Evolutionary conservation across 2,888 invertebrate species (phyloP), one percentile per base, ranked within the genome.

Genomic region (Mechanitis messenoides): DNA sequence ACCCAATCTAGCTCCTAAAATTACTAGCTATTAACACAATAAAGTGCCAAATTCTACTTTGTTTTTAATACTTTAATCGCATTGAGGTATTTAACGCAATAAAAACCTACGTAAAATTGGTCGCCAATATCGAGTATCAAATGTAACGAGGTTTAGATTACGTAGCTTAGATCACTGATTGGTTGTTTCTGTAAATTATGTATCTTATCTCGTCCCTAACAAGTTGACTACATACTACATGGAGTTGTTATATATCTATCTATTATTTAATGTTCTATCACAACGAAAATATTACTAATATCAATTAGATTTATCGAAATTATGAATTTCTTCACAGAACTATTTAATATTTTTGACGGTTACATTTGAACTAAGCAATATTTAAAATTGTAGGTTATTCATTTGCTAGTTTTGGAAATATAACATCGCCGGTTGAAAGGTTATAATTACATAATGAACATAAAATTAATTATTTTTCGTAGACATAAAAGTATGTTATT

Each of bases 321-420:
- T 45, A 60, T 33, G 55, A 59, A 61, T 67, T 65, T 65, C 58
- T 60, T 58, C 62, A 64, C 60, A 53, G 65, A 76, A 78, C 76
- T 80, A 78, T 76, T 77, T 80, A 82, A 82, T 83, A 81, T 82
- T 81, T 77, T 76, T 81, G 83, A 81, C 81, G 82, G 83, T 71
- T 72, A 65, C 62, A 68, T 68, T 65, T 68, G 69, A 71, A 70
- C 59, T 62, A 61, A 55, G 50, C 46, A 58, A 42, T 61, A 60
- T 59, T 59, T 53, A 53, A 60, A 47, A 59, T 56, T 31, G 35
- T 63, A n/a, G 53, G 35, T 58, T 33, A 45, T 33, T 56, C 20
- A 6, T 11, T 53, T 54, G 28, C 20, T 20, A 56, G 35, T 28
- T 42, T 42, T 28, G 38, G n/a, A 33, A 53, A 47, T 7, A 12